Evolutionary conservation across 2,888 invertebrate genomes (phyloP).

Genomic region (Aquatica leii): DNA sequence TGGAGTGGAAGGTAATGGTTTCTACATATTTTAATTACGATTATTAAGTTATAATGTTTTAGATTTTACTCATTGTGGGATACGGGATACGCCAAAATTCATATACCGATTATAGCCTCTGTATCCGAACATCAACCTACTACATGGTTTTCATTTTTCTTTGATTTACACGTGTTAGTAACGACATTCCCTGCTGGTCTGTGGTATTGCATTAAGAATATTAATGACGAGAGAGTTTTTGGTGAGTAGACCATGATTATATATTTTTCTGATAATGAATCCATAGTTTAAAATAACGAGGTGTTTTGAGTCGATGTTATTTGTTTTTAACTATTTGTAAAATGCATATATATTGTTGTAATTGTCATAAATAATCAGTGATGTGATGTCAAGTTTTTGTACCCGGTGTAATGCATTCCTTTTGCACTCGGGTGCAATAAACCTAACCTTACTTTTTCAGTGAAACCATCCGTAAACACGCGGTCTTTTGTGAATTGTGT

Average conservation of each 20-base stretch:
- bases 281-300: too few relatives aligned
- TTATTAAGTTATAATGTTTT: too few relatives aligned
- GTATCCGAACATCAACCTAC: conserved; percentile 99
- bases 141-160: conserved; percentile 99
- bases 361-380: too few relatives aligned
- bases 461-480: too few relatives aligned
- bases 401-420: too few relatives aligned
- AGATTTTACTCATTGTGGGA: conserved; percentile 99
- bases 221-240: conserved; percentile 97
- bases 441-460: too few relatives aligned
- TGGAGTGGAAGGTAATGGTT: conserved; percentile 81
- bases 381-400: too few relatives aligned
- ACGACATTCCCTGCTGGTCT: conserved; percentile 98
- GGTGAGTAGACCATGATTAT: conserved; percentile 76
- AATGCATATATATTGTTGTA: too few relatives aligned
- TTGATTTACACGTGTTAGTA: conserved; percentile 96
- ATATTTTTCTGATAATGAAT: conserved; percentile 19
- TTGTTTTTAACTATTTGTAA: too few relatives aligned
- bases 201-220: conserved; percentile 98
- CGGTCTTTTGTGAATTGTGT: too few relatives aligned
- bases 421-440: too few relatives aligned
- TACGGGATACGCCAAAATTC: conserved; percentile 98
- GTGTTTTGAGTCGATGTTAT: too few relatives aligned
- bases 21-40: neutral
- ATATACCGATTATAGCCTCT: conserved; percentile 98